A percentile compares a stretch with the other conserved stretches of the same genome.
Conservation (phyloP, 2,888 invertebrate species). For the Emesis russula region DNA sequence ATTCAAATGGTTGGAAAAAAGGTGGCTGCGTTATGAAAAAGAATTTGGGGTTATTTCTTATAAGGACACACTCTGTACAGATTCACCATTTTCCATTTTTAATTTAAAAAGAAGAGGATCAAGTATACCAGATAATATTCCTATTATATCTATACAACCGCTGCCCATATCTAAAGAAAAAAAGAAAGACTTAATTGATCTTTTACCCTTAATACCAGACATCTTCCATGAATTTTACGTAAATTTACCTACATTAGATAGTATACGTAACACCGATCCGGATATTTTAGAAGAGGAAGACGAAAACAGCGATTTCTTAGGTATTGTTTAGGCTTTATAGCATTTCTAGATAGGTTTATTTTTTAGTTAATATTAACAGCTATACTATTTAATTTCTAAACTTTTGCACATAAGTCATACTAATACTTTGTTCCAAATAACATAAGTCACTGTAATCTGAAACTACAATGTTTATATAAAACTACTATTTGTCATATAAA, state of each 20-base stretch:
- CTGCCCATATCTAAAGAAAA: slow-evolving; percentile 1
- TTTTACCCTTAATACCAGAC: not conserved
- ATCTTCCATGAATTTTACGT: not conserved
- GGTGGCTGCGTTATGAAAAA: slow-evolving; percentile 81
- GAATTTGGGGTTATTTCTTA: slow-evolving; percentile 6
- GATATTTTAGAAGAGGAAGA: slow-evolving; percentile 3
- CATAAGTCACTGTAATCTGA: no score
- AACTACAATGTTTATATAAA: no score
- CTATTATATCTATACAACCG: not conserved
- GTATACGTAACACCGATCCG: not conserved
- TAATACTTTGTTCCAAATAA: no score
- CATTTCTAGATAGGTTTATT: not conserved
- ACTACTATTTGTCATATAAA: no score
- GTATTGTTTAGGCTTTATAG: not conserved
- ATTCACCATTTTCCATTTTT: not conserved
- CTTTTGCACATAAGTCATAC: no score
- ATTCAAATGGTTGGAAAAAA: slow-evolving; percentile 10
- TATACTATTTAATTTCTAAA: no score
- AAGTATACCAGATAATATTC: not conserved
- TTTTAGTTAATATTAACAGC: not conserved
- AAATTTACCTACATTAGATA: not conserved
- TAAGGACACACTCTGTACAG: slow-evolving; percentile 13
- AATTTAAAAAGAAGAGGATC: not conserved
- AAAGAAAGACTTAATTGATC: not conserved
- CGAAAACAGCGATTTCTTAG: not conserved